Conservation (phyloP, 2,113 vertebrate genomes). For the Passer domesticus region DNA sequence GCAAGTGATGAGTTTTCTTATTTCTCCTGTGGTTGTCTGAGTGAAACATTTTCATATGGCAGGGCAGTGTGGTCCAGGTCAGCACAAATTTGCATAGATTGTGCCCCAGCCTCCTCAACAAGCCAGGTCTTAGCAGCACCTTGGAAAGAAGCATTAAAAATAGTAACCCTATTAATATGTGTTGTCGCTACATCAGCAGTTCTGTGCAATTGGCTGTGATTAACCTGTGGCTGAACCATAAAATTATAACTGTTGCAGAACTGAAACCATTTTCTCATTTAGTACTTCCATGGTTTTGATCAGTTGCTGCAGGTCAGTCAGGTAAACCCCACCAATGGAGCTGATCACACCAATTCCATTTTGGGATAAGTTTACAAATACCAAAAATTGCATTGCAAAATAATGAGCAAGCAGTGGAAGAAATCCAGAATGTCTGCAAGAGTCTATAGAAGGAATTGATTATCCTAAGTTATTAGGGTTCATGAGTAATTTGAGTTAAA, state of each 20-base stretch:
- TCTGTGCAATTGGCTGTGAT: neutral
- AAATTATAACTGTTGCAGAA: neutral
- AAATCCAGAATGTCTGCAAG: neutral
- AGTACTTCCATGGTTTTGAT: neutral
- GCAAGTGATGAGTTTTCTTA: neutral
- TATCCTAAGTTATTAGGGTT: neutral
- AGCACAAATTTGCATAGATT: neutral
- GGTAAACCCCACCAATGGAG: neutral
- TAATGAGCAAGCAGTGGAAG: neutral
- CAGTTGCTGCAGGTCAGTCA: neutral
- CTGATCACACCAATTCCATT: neutral
- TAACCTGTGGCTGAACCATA: neutral
- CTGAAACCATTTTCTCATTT: neutral
- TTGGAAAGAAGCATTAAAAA: neutral
- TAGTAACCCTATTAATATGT: neutral
- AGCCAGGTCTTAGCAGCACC: neutral
- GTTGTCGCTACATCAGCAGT: neutral
- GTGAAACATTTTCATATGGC: neutral
- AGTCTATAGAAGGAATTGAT: neutral
- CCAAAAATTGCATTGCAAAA: neutral
- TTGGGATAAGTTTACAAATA: neutral
- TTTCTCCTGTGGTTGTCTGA: neutral
- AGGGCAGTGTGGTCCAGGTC: neutral
- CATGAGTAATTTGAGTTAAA: neutral
- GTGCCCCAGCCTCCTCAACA: neutral